Conservation (phyloP, 2,888 invertebrate species). For the Candidula unifasciata region DNA sequence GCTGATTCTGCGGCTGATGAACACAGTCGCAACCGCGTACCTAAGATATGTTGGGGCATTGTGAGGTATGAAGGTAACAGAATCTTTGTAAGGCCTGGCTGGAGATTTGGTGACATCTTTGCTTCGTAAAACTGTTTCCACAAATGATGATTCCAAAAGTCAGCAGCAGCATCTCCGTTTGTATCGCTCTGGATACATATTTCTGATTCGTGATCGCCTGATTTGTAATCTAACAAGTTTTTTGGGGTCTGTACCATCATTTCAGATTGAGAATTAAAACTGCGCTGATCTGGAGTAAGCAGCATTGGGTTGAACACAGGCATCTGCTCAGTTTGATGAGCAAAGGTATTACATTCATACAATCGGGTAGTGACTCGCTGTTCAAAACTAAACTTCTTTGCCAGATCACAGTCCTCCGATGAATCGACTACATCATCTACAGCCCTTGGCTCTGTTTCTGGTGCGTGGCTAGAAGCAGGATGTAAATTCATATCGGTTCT, state of each 20-base stretch:
- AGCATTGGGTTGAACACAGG: neutral
- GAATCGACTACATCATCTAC: too few relatives aligned
- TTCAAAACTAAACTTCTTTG: neutral
- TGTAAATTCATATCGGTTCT: neutral
- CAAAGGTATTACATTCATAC: neutral
- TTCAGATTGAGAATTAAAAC: neutral
- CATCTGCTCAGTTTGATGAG: neutral
- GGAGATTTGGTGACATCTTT: neutral
- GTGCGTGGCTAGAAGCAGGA: neutral
- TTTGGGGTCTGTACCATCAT: neutral
- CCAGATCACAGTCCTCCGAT: neutral
- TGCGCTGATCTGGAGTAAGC: neutral
- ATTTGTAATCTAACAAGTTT: neutral
- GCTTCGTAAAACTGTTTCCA: conserved; percentile 25
- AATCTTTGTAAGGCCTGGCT: neutral
- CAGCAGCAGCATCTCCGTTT: neutral
- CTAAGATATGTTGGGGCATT: conserved; percentile 17
- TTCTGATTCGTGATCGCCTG: neutral
- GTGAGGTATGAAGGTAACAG: conserved; percentile 6
- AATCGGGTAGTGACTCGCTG: neutral
- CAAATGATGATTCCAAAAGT: conserved; percentile 1
- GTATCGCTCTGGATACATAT: neutral
- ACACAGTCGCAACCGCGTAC: neutral
- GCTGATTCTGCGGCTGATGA: neutral
- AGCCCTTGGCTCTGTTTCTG: neutral